These are phyloP conservation scores for Paramuricea clavata DNA, from an alignment of 92 coral and sea anemone genomes.

Conservation along the genomic window DNA sequence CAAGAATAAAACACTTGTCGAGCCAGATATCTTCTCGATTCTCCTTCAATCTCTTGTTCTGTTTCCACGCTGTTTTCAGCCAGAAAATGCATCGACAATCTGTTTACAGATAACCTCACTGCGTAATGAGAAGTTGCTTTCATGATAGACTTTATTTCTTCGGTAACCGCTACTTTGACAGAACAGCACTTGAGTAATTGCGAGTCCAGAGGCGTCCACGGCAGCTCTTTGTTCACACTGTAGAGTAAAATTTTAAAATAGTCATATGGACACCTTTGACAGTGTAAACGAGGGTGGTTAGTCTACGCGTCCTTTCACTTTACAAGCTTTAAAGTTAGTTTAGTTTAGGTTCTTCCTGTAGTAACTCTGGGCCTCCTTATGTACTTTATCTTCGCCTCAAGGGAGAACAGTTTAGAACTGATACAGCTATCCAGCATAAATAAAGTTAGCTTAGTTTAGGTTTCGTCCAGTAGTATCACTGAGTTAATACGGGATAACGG, in stretches of 20 bases:
- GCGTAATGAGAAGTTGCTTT: constrained; percentile 85
- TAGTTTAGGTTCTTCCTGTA: neutral
- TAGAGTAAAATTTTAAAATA: neutral
- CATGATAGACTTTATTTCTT: constrained; percentile 68
- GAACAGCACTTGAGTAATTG: constrained; percentile 77
- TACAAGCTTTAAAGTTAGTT: neutral
- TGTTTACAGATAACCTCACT: constrained; percentile 75
- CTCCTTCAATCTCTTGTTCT: neutral
- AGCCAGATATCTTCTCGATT: constrained; percentile 20
- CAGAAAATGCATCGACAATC: constrained; percentile 72
- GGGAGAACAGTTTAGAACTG: neutral
- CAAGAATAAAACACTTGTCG: constrained; percentile 71
- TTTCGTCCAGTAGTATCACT: no score
- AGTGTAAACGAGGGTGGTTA: no score
- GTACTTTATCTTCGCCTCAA: neutral
- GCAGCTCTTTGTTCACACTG: constrained; percentile 75
- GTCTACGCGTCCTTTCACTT: no score
- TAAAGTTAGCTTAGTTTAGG: no score
- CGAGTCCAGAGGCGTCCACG: constrained; percentile 77
- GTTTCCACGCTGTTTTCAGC: constrained; percentile 66
- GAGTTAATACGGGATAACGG: no score
- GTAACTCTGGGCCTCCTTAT: no score
- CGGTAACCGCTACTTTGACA: constrained; percentile 57
- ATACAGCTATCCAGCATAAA: no score
- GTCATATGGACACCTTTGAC: neutral